Percentiles rank a stretch among this genome's conserved stretches.
phyloP scores from a whole-genome alignment of 2,888 invertebrate species.

The Chouioia cunea region DNA sequence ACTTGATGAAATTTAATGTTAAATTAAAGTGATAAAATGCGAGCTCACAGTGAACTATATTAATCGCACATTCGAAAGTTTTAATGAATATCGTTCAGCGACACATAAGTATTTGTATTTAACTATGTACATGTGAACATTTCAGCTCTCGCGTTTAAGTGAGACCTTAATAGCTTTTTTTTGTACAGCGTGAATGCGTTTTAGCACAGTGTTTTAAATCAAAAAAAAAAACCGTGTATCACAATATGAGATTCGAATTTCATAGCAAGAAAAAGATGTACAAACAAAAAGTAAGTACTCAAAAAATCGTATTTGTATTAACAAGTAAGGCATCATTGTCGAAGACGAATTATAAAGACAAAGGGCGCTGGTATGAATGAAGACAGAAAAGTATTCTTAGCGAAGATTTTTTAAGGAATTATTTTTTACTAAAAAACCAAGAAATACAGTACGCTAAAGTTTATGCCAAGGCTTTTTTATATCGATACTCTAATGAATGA shows the following conservation, averaged over 20 bases:
- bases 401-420: conserved; percentile 28
- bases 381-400: conserved; percentile 11
- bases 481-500: conserved; percentile 26
- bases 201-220: conserved; percentile 34
- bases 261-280: conserved; percentile 9
- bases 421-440: conserved; percentile 28
- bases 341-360: conserved; percentile 14
- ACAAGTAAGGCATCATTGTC: conserved; percentile 12
- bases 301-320: neutral
- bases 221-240: conserved; percentile 20
- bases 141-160: conserved; percentile 38
- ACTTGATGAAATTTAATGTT: conserved; percentile 13
- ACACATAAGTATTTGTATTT: conserved; percentile 25
- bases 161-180: conserved; percentile 29
- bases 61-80: conserved; percentile 28
- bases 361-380: neutral
- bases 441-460: conserved; percentile 22
- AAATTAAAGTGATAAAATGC: conserved; percentile 4
- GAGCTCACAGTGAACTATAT: neutral
- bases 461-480: conserved; percentile 37
- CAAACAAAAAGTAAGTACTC: neutral
- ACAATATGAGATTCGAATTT: conserved; percentile 19
- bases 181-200: conserved; percentile 36
- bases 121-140: conserved; percentile 29
- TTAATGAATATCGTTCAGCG: conserved; percentile 20